Percentiles rank a stretch among this genome's conserved stretches.
Conservation (phyloP, 2,113 vertebrate species). For the Nanorana parkeri region DNA sequence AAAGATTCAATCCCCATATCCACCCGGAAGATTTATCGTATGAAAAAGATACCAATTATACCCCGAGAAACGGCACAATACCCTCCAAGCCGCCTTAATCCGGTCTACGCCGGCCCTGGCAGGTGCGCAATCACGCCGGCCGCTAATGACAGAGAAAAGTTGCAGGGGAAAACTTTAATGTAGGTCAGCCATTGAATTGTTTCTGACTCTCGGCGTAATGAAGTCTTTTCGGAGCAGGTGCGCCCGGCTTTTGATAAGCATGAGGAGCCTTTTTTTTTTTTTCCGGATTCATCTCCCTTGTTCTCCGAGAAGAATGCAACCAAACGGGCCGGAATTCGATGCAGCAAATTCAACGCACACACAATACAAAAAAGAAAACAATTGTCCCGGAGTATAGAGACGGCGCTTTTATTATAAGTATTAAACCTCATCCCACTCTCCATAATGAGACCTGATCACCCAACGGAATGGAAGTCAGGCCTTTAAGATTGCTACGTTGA, state of each 20-base stretch:
- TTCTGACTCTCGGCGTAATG: neutral
- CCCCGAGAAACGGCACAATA: neutral
- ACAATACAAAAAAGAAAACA: neutral
- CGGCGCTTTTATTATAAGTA: too few species aligned
- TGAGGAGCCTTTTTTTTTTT: too few species aligned
- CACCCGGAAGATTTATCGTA: constrained; percentile 24
- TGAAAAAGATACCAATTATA: constrained; percentile 38
- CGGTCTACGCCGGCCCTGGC: neutral
- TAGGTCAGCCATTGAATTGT: constrained; percentile 18
- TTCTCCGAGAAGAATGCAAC: neutral
- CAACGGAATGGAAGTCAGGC: too few species aligned
- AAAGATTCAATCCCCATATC: neutral
- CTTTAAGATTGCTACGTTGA: too few species aligned
- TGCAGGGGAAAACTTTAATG: constrained; percentile 22
- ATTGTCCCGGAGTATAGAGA: too few species aligned
- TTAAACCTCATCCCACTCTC: too few species aligned
- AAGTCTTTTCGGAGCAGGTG: neutral
- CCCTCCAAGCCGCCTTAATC: neutral
- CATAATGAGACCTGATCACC: too few species aligned
- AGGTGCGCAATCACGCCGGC: constrained; percentile 1
- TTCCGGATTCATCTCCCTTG: neutral
- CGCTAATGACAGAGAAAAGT: neutral
- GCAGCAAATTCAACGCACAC: neutral
- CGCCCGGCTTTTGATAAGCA: neutral
- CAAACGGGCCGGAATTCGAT: neutral